phyloP scores from a whole-genome alignment of 2,888 invertebrate genomes.

The Spilarctia lutea region DNA sequence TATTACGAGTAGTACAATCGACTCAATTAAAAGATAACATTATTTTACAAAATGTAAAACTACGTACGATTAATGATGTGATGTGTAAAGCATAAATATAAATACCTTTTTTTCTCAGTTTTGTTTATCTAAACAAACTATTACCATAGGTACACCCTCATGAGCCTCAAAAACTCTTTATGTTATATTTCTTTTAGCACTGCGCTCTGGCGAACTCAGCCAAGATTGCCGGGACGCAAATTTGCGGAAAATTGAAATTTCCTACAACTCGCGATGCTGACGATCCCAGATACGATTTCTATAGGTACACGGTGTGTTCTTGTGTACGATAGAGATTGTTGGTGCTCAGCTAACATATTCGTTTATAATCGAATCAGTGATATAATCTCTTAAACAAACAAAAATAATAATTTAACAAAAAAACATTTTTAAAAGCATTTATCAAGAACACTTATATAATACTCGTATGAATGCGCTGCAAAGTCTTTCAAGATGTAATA shows the following conservation, averaged over 20 bases:
- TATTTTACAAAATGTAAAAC: not conserved
- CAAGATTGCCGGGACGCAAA: constrained; percentile 21
- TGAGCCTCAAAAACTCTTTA: not conserved
- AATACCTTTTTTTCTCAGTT: not conserved
- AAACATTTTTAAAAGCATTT: too few relatives aligned
- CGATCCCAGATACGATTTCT: constrained; percentile 12
- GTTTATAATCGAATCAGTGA: not conserved
- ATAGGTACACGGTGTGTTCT: constrained; percentile 3
- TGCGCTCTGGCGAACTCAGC: constrained; percentile 15
- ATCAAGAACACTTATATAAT: too few relatives aligned
- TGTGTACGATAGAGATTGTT: not conserved
- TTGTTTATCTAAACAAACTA: not conserved
- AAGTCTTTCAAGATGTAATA: too few relatives aligned
- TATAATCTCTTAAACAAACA: not conserved
- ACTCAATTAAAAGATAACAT: not conserved
- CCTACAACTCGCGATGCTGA: constrained; percentile 20
- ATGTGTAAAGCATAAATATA: not conserved
- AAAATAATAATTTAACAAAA: not conserved
- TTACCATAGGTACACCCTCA: not conserved
- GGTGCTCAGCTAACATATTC: not conserved
- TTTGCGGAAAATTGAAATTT: constrained; percentile 38
- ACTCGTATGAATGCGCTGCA: too few relatives aligned
- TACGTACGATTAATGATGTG: not conserved
- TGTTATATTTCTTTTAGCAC: not conserved
- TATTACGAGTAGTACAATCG: not conserved